Conservation (phyloP, 2,797 vertebrate genomes). For the Aeoliscus strigatus region DNA sequence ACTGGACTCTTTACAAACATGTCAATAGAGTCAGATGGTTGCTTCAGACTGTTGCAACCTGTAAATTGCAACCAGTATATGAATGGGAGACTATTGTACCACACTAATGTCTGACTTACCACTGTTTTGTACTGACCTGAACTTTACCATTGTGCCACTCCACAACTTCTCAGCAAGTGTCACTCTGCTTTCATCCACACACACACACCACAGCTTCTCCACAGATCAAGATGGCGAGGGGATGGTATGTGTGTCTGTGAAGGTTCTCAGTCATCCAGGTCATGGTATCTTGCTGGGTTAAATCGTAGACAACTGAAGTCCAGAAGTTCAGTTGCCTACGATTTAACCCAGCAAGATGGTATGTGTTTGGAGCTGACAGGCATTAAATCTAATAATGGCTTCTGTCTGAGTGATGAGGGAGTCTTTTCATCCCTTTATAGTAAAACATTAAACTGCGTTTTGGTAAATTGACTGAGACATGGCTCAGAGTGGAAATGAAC, state of each 20-base stretch:
- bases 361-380: constrained; percentile 27
- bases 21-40: constrained; percentile 23
- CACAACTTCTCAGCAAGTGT: constrained; percentile 5
- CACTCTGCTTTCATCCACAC: constrained; percentile 3
- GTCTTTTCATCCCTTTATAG: constrained; percentile 26
- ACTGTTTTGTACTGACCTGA: constrained; percentile 4
- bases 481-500: constrained; percentile 30
- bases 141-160: constrained; percentile 9
- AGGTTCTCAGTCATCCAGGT: too few relatives aligned
- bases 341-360: too few relatives aligned
- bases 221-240: constrained; percentile 4
- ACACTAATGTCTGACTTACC: constrained; percentile 15
- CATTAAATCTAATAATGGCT: constrained; percentile 16
- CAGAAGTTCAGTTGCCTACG: too few relatives aligned
- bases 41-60: too few relatives aligned
- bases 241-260: constrained; percentile 12
- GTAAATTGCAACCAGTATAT: too few relatives aligned
- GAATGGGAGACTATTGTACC: constrained; percentile 26
- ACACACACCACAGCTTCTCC: too few relatives aligned
- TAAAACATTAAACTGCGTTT: constrained; percentile 34
- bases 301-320: too few relatives aligned
- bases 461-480: constrained; percentile 36
- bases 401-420: constrained; percentile 14
- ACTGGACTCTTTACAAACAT: constrained; percentile 30
- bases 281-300: too few relatives aligned